Percentiles rank a stretch among this genome's conserved stretches.
Evolutionary conservation across 1,140 invertebrate genomes (phyloP).

Genomic region (Batillaria attramentaria): DNA sequence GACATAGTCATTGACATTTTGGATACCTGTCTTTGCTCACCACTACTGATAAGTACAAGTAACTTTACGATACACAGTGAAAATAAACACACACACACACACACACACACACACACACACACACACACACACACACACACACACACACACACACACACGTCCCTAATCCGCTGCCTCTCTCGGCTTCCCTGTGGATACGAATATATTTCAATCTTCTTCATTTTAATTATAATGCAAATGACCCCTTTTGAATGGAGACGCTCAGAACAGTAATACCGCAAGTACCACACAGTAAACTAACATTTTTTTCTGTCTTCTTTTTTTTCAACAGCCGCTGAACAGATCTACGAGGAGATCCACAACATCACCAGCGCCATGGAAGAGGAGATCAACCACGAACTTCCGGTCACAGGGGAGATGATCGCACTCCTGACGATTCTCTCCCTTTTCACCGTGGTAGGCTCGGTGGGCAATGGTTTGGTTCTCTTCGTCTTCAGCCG

Average conservation of each 20-base stretch:
- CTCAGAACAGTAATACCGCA: not conserved
- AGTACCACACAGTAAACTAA: not conserved
- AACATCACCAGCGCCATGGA: slow-evolving; percentile 1
- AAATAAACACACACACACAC: not conserved
- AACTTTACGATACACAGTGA: too few species aligned
- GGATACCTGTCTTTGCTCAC: not conserved
- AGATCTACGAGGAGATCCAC: not conserved
- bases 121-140: not conserved
- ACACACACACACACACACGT: too few species aligned
- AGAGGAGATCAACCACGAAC: not conserved
- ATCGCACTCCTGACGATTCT: slow-evolving; percentile 35
- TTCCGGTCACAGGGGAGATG: slow-evolving; percentile 26
- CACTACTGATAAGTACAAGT: not conserved
- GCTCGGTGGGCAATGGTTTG: slow-evolving; percentile 68
- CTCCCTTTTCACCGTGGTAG: slow-evolving; percentile 53
- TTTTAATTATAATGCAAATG: too few species aligned
- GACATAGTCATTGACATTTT: not conserved
- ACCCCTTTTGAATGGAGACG: too few species aligned
- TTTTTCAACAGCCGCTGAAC: not conserved
- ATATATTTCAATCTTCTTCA: too few species aligned
- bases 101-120: not conserved
- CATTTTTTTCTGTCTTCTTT: not conserved
- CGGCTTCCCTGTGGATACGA: not conserved
- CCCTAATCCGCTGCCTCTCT: not conserved
- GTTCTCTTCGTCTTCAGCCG: slow-evolving; percentile 68